Base-by-base conservation (phyloP, 2,113 vertebrate genomes). In the Thalassoma bifasciatum region DNA sequence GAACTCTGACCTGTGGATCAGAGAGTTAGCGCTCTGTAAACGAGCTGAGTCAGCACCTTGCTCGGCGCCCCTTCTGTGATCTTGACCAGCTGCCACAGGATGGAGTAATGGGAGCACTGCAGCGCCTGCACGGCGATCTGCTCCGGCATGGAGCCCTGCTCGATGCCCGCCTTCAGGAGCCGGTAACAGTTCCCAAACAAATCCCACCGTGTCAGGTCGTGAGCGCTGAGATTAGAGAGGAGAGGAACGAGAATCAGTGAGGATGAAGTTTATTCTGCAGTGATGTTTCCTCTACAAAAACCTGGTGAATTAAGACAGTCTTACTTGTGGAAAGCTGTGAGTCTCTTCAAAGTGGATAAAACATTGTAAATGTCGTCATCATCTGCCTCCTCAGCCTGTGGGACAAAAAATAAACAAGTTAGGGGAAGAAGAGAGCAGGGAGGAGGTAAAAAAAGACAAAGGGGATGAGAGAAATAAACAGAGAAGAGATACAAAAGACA, bases 281-380 rank as follows among this genome's bases (percentile, higher is more conserved):
- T 6, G 6, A 6, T 30, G 30, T 30, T 30, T 30, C 6, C 30
- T 30, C 30, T 30, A 6, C 30, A 2, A 1, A 38, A 17, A 10
- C 11, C 11, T 11, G 23, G 38, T 8, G 36, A 49, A n/a, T 23
- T 1, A 59, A 26, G 9, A 11, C n/a, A 21, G 16, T 93, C 95
- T 51, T 95, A 99, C 98, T 99, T 99, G 92, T 99, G 98, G 87
- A 99, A 99, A 69, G 97, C 98, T 2, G 98, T 99, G 89, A 99
- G 93, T 74, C 97, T 94, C 86, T 99, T 99, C 36, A 99, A 94
- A 4, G 97, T 99, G 8, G 98, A 97, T 73, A 99, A 94, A 67
- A 99, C 98, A 10, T 97, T 99, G 92, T 99, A 99, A 74, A 99
- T 96, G 71, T 99, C 98, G 49, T 99, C 98, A 46, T 99, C 98